phyloP scores from a whole-genome alignment of 2,113 vertebrate genomes.

The Ptilonorhynchus violaceus region DNA sequence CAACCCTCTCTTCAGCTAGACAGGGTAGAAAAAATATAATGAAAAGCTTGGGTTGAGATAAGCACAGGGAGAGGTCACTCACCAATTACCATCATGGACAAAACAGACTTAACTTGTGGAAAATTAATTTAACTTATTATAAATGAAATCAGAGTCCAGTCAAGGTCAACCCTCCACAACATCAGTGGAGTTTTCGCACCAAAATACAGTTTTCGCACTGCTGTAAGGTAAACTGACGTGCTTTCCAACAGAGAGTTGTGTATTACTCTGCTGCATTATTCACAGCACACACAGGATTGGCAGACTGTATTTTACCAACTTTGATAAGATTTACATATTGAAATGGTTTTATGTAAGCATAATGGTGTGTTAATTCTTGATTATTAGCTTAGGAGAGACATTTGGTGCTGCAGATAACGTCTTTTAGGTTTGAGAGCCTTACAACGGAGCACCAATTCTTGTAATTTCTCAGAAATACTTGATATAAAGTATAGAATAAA shows the following conservation, averaged over 20 bases:
- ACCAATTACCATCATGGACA: background rate
- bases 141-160: background rate
- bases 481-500: background rate
- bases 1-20: background rate
- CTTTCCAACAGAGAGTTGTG: background rate
- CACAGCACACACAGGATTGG: background rate
- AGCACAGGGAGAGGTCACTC: background rate
- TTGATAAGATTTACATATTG: background rate
- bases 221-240: background rate
- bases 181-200: too few species aligned
- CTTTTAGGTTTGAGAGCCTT: background rate
- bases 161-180: background rate
- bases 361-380: background rate
- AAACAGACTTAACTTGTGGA: background rate
- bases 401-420: background rate
- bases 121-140: background rate
- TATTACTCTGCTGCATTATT: background rate
- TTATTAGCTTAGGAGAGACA: background rate
- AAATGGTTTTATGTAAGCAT: background rate
- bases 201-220: background rate
- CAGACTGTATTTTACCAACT: background rate
- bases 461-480: background rate
- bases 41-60: background rate
- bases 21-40: background rate
- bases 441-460: fast-evolving